A percentile compares a stretch with the other conserved stretches of the same genome.
Conservation (phyloP, 1,140 invertebrate genomes). For the Potamilus streckersoni region DNA sequence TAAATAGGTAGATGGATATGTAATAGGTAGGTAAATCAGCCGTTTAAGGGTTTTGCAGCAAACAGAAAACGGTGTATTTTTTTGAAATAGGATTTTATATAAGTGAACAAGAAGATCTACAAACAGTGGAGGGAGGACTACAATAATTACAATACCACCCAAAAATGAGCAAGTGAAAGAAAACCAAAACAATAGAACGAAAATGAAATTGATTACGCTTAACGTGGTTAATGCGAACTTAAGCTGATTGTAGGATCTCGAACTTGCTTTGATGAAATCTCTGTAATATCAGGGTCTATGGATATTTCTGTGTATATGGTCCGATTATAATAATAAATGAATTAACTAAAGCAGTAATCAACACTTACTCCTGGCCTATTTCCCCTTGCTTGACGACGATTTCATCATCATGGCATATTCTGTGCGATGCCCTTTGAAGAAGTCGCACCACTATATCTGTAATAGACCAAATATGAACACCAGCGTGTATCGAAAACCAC, state of each 20-base stretch:
- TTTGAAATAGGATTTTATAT: no score
- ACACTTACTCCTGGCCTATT: slow-evolving; percentile 20
- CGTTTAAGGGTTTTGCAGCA: no score
- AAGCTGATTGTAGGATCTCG: background rate
- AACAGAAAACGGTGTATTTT: no score
- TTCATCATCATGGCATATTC: slow-evolving; percentile 2
- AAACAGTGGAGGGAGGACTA: no score
- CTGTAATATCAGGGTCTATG: background rate
- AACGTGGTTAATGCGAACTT: background rate
- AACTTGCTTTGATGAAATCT: background rate
- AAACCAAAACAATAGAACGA: no score
- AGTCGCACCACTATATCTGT: slow-evolving; percentile 10
- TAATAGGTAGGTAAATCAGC: no score
- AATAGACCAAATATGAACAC: background rate
- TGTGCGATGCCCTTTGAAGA: slow-evolving; percentile 10
- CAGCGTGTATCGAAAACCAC: no score
- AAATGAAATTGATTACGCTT: background rate
- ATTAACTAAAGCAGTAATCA: background rate
- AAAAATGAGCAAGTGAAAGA: no score
- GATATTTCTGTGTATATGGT: background rate
- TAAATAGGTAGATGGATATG: no score
- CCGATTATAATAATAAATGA: background rate
- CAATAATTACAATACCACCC: no score
- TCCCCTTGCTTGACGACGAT: slow-evolving; percentile 19
- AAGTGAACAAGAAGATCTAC: no score